These are phyloP conservation scores for Chaenocephalus aceratus DNA, from an alignment of 2,113 vertebrate species.

Conservation along the genomic window DNA sequence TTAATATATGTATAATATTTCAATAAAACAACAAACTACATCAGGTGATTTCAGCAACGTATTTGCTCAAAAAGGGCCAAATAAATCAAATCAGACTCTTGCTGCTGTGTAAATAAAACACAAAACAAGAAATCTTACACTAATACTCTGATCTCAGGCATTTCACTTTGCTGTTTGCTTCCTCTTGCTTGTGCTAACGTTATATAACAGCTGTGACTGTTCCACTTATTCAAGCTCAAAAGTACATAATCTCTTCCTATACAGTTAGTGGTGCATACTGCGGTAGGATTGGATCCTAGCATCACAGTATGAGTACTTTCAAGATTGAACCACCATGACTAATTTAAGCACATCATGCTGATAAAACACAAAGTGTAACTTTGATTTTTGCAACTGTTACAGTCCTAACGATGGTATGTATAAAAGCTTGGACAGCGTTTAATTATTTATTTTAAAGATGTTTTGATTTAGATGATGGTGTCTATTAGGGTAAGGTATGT, in stretches of 20 bases:
- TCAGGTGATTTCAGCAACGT: conserved; percentile 2
- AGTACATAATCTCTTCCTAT: conserved; percentile 14
- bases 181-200: background rate
- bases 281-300: background rate
- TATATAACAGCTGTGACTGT: conserved; percentile 17
- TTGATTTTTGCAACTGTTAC: background rate
- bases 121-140: background rate
- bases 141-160: background rate
- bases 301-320: background rate
- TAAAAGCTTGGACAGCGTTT: background rate
- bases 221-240: background rate
- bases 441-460: background rate
- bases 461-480: background rate
- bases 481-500: background rate
- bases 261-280: background rate
- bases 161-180: conserved; percentile 3
- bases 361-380: background rate
- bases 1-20: background rate
- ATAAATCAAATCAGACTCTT: conserved; percentile 4
- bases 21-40: background rate
- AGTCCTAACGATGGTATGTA: background rate
- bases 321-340: background rate
- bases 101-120: background rate
- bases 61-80: background rate
- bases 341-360: conserved; percentile 1